phyloP scores from a whole-genome alignment of 2,888 invertebrate genomes.

The Argyra leucocephala region DNA sequence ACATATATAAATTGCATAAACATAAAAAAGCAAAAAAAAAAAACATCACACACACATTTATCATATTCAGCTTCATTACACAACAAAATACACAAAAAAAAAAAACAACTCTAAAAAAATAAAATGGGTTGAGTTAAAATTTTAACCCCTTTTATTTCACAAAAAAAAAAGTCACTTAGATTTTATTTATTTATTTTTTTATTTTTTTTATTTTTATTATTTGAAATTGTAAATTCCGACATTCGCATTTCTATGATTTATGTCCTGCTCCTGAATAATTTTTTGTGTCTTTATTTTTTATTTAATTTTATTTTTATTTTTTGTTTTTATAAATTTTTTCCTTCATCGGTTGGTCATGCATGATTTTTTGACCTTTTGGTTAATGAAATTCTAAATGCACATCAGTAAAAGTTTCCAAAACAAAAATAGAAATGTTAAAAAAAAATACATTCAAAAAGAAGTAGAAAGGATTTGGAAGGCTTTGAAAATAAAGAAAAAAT shows the following conservation, averaged over 20 bases:
- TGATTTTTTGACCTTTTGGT: not conserved
- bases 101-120: not conserved
- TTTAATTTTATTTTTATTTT: too few relatives aligned
- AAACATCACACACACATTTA: not conserved
- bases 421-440: not conserved
- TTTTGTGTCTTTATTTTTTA: not conserved
- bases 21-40: too few relatives aligned
- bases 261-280: not conserved
- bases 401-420: not conserved
- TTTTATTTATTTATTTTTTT: not conserved
- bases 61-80: constrained; percentile 4
- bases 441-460: not conserved
- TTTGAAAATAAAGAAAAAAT: too few relatives aligned
- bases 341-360: not conserved
- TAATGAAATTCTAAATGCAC: not conserved
- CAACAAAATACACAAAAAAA: not conserved
- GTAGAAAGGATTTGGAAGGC: too few relatives aligned
- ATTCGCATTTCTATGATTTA: not conserved
- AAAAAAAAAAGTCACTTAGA: not conserved
- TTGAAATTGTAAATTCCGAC: not conserved
- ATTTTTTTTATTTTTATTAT: too few relatives aligned
- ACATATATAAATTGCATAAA: not conserved
- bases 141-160: not conserved
- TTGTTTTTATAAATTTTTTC: too few relatives aligned
- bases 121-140: not conserved